Evolutionary conservation across 2,888 invertebrate genomes (phyloP), one percentile per base, ranked within the genome.

Genomic region (Ethmia dodecea): DNA sequence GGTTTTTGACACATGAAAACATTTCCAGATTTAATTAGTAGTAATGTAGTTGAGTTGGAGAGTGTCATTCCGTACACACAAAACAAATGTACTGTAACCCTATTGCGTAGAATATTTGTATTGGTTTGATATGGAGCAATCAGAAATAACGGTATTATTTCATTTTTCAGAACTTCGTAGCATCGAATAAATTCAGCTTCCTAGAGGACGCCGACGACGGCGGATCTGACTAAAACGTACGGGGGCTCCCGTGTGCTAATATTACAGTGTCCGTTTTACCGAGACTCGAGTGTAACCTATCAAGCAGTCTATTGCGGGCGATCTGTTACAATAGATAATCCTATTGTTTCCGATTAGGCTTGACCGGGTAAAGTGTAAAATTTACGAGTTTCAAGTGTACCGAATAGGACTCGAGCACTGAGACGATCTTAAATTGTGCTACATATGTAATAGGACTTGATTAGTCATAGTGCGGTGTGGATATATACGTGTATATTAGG

Each of bases 151-250:
- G n/a, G n/a, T n/a, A n/a, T n/a, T n/a, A n/a, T n/a, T n/a, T n/a
- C n/a, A n/a, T n/a, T 49, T 88, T 87, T 2, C 84, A 92, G 90
- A 91, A 91, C 80, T 91, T 93, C 63, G 90, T 91, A 69, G 91
- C 90, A 63, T 90, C 91, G 63, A 94, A 94, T 73, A 93, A 93
- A 88, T 94, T 91, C 88, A 90, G 90, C 74, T 90, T 90, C 80
- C 81, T 92, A 62, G 90, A 91, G 62, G 90, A 90, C 66, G 92
- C 90, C 55, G 91, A 88, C 63, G 87, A 87, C 55, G 88, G 73
- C 57, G 81, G 58, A 20, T 83, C 79, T 38, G 84, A 86, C 40
- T 86, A 84, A 64, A 65, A 53, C 57, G 40, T 40, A 43, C 49
- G 45, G 38, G 39, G 38, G 43, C 41, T 48, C 43, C 45, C 53